phyloP scores from a whole-genome alignment of 2,888 invertebrate species.

The Portevinia maculata region DNA sequence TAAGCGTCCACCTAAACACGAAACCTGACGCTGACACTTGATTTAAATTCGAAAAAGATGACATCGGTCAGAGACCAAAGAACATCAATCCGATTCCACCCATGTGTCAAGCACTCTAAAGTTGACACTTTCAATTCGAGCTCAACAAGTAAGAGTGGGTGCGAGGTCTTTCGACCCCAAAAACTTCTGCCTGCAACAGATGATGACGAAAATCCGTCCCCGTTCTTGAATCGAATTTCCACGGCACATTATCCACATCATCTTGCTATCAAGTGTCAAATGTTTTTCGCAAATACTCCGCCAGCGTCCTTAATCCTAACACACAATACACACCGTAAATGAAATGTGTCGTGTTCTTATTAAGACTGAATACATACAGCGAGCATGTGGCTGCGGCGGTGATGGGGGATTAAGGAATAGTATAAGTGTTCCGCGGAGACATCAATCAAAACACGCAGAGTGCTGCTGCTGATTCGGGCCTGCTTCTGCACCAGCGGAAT shows the following conservation, averaged over 20 bases:
- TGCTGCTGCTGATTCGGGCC: not conserved
- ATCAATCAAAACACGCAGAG: conserved; percentile 65
- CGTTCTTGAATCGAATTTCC: conserved; percentile 46
- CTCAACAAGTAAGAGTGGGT: conserved; percentile 39
- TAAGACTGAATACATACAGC: conserved; percentile 39
- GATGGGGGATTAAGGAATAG: conserved; percentile 50
- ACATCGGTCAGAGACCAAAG: conserved; percentile 62
- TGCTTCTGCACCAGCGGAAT: not conserved
- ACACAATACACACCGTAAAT: conserved; percentile 39
- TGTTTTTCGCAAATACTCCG: conserved; percentile 39
- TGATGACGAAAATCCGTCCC: conserved; percentile 13
- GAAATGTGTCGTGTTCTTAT: conserved; percentile 72
- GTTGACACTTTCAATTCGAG: conserved; percentile 62
- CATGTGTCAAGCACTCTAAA: conserved; percentile 28
- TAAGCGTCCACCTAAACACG: conserved; percentile 61
- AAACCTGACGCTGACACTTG: conserved; percentile 36
- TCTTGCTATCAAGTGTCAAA: conserved; percentile 60
- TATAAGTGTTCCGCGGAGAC: conserved; percentile 59
- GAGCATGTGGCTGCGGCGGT: conserved; percentile 30
- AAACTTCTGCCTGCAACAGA: conserved; percentile 56
- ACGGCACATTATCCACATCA: conserved; percentile 57
- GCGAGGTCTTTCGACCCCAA: conserved; percentile 6
- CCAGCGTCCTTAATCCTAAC: conserved; percentile 56
- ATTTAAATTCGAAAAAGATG: conserved; percentile 64
- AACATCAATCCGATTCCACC: conserved; percentile 25